These are phyloP conservation scores for Ardeotis arabs DNA, from an alignment of 2,113 vertebrate genomes.

Conservation along the genomic window DNA sequence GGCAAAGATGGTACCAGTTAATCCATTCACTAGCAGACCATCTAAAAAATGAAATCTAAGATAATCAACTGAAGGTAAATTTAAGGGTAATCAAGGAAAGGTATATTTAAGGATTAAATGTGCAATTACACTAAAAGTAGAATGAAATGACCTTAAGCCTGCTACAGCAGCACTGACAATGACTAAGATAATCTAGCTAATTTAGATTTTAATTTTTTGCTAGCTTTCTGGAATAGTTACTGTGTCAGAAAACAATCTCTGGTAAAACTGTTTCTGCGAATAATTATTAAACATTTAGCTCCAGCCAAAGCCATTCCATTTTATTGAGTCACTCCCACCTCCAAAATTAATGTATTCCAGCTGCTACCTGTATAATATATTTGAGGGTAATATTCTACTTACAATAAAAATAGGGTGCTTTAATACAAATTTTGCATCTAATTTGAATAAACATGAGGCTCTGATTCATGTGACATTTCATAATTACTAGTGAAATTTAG, in stretches of 20 bases:
- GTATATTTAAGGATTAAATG: constrained; percentile 43
- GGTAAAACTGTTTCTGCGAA: neutral
- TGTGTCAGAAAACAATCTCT: neutral
- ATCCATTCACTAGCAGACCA: constrained; percentile 2
- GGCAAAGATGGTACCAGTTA: constrained; percentile 35
- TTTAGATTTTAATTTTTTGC: neutral
- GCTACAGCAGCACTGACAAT: neutral
- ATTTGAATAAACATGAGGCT: neutral
- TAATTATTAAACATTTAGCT: constrained; percentile 4
- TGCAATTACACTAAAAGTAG: constrained; percentile 50
- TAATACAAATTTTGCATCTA: neutral
- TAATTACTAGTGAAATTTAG: constrained; percentile 1
- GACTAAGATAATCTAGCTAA: neutral
- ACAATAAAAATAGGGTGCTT: neutral
- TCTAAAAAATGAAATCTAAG: constrained; percentile 38
- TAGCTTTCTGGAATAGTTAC: neutral
- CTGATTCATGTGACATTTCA: neutral
- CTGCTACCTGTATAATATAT: neutral
- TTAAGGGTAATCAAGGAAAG: constrained; percentile 40
- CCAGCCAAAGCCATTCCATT: neutral
- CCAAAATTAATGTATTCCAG: neutral
- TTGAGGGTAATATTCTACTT: neutral
- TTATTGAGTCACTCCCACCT: neutral
- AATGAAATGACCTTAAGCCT: constrained; percentile 42
- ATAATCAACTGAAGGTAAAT: constrained; percentile 29